Conservation (phyloP, 2,888 invertebrate genomes). For the Phania funesta region DNA sequence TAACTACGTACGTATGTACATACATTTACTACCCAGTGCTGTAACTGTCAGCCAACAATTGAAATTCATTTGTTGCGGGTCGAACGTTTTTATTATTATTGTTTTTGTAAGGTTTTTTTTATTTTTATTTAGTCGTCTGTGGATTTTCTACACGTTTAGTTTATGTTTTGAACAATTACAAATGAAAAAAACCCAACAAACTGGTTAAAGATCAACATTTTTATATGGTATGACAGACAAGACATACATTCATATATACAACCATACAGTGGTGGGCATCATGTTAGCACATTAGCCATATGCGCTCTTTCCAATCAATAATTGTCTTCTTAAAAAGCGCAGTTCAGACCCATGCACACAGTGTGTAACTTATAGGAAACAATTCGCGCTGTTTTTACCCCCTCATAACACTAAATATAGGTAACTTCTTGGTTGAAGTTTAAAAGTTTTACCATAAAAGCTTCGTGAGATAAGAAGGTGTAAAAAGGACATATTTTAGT, state of each 20-base stretch:
- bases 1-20: background rate
- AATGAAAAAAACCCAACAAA: conserved; percentile 55
- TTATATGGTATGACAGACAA: conserved; percentile 55
- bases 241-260: conserved; percentile 13
- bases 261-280: too few relatives aligned
- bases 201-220: conserved; percentile 66
- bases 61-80: conserved; percentile 60
- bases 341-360: too few relatives aligned
- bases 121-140: conserved; percentile 39
- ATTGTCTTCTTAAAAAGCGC: too few relatives aligned
- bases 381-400: too few relatives aligned
- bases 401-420: too few relatives aligned
- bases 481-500: too few relatives aligned
- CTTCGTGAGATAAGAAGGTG: too few relatives aligned
- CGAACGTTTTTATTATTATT: conserved; percentile 65
- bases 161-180: conserved; percentile 38
- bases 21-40: background rate
- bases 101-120: conserved; percentile 19
- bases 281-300: too few relatives aligned
- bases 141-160: conserved; percentile 37
- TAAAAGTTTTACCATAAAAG: too few relatives aligned
- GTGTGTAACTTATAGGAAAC: too few relatives aligned
- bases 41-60: conserved; percentile 40
- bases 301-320: too few relatives aligned
- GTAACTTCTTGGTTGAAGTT: too few relatives aligned